Conservation (phyloP, 2,113 vertebrate genomes). For the Gambusia holbrooki region DNA sequence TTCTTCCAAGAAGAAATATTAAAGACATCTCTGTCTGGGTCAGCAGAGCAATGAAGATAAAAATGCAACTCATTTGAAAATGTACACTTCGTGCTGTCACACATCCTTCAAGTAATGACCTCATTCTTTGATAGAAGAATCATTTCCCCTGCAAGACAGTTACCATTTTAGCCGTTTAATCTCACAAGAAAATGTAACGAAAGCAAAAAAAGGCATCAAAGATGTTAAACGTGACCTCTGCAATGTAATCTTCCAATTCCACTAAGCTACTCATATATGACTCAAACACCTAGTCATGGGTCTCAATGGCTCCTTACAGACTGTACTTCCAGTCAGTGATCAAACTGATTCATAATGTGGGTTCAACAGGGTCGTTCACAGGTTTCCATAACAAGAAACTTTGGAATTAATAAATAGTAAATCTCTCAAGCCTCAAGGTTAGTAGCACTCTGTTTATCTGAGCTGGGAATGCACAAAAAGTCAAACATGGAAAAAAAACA, state of each 20-base stretch:
- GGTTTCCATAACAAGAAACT: not conserved
- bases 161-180: conserved; percentile 53
- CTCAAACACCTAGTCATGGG: no score
- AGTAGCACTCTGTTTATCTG: not conserved
- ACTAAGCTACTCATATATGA: not conserved
- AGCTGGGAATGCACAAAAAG: conserved; percentile 23
- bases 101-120: conserved; percentile 51
- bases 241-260: conserved; percentile 26
- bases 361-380: not conserved
- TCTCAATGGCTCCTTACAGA: no score
- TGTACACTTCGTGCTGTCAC: conserved; percentile 47
- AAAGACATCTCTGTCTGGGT: conserved; percentile 44
- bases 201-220: conserved; percentile 16
- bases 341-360: no score
- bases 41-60: conserved; percentile 45
- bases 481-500: conserved; percentile 22
- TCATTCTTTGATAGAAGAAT: conserved; percentile 57
- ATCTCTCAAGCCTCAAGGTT: not conserved
- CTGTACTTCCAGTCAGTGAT: no score
- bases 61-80: conserved; percentile 58
- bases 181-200: conserved; percentile 39
- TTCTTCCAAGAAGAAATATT: conserved; percentile 43
- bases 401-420: not conserved
- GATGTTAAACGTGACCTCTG: conserved; percentile 40
- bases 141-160: conserved; percentile 12